These are phyloP conservation scores for Clamator glandarius DNA, from an alignment of 2,797 vertebrate species.

Conservation along the genomic window DNA sequence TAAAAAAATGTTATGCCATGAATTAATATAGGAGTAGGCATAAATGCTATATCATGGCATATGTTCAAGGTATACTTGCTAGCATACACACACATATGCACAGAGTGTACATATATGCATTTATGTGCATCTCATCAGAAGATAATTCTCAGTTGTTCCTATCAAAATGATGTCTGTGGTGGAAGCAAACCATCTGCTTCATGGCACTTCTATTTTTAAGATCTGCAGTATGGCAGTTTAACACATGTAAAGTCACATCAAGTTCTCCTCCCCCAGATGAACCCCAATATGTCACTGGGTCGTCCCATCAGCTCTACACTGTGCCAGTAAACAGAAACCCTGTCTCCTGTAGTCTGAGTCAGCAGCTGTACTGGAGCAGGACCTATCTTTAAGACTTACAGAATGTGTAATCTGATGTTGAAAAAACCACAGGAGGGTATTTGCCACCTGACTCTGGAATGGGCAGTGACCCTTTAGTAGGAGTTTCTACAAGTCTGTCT, in stretches of 20 bases:
- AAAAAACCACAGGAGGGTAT: slow-evolving; percentile 11
- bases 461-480: not conserved
- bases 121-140: slow-evolving; percentile 25
- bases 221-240: slow-evolving; percentile 28
- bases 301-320: slow-evolving; percentile 39
- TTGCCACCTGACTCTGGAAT: slow-evolving; percentile 67
- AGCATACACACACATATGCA: not conserved
- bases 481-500: not conserved
- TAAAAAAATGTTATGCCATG: not conserved
- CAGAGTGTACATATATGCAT: not conserved
- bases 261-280: slow-evolving; percentile 45
- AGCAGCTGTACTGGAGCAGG: slow-evolving; percentile 63
- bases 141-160: slow-evolving; percentile 46
- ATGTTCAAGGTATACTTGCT: not conserved
- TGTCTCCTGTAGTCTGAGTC: slow-evolving; percentile 61
- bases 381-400: slow-evolving; percentile 35
- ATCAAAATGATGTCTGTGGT: slow-evolving; percentile 54
- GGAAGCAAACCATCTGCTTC: slow-evolving; percentile 57
- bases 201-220: slow-evolving; percentile 54
- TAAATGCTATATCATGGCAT: not conserved
- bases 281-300: slow-evolving; percentile 64
- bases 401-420: slow-evolving; percentile 59
- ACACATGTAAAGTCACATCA: slow-evolving; percentile 41
- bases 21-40: not conserved
- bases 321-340: slow-evolving; percentile 67